Evolutionary conservation across 2,113 vertebrate genomes (phyloP).

Genomic region (Ailuropoda melanoleuca): DNA sequence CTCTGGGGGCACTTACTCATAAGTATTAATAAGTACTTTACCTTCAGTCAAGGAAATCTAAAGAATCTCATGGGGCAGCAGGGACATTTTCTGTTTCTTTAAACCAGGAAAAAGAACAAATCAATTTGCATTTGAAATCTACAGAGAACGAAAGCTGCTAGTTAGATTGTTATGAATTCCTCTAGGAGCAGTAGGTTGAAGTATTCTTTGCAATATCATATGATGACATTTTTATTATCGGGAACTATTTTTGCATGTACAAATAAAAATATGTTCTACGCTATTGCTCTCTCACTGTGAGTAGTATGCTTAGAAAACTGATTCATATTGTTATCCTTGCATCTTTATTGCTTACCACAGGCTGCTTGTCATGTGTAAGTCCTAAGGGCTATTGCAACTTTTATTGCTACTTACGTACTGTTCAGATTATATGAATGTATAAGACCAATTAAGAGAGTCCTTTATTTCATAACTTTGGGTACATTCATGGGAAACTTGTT

Average conservation of each 20-base stretch:
- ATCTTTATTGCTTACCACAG: slow-evolving; percentile 66
- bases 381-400: slow-evolving; percentile 43
- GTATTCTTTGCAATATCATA: slow-evolving; percentile 75
- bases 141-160: slow-evolving; percentile 71
- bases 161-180: slow-evolving; percentile 80
- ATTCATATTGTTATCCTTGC: slow-evolving; percentile 72
- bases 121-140: slow-evolving; percentile 84
- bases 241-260: slow-evolving; percentile 75
- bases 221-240: slow-evolving; percentile 83
- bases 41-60: slow-evolving; percentile 62
- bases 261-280: slow-evolving; percentile 74
- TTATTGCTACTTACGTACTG: slow-evolving; percentile 49
- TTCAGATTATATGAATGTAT: slow-evolving; percentile 37
- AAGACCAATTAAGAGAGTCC: slow-evolving; percentile 57
- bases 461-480: slow-evolving; percentile 62
- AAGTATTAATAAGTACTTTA: slow-evolving; percentile 54
- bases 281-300: slow-evolving; percentile 67
- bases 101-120: slow-evolving; percentile 76
- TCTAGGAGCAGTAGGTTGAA: slow-evolving; percentile 65
- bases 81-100: slow-evolving; percentile 57
- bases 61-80: slow-evolving; percentile 56
- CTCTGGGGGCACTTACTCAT: background rate
- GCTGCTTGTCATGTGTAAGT: slow-evolving; percentile 46
- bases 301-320: slow-evolving; percentile 59
- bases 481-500: slow-evolving; percentile 48